phyloP scores from a whole-genome alignment of 1,140 invertebrate genomes.

The Dendrolimus kikuchii region DNA sequence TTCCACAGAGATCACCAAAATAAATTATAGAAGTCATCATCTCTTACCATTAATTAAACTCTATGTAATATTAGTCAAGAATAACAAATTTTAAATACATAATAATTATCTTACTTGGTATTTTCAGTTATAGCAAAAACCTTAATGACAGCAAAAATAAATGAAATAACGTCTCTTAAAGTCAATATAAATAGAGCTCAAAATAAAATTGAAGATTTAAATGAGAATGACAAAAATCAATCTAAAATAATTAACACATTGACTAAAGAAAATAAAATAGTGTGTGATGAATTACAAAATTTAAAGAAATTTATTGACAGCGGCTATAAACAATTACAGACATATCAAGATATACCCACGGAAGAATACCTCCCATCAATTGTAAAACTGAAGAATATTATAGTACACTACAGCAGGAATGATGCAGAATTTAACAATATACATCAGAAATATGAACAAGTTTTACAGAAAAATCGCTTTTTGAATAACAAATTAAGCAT shows the following conservation, averaged over 20 bases:
- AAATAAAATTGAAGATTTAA: constrained; percentile 16
- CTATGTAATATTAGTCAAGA: no score
- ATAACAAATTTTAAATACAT: neutral
- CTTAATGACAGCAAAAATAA: constrained; percentile 19
- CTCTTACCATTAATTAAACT: no score
- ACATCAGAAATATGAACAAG: constrained; percentile 13
- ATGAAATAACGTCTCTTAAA: constrained; percentile 14
- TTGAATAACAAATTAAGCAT: constrained; percentile 27
- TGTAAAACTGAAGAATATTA: constrained; percentile 24
- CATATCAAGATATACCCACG: constrained; percentile 11
- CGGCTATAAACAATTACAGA: constrained; percentile 23
- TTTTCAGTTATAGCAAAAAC: constrained; percentile 26
- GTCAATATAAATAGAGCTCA: constrained; percentile 12
- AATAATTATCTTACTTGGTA: constrained; percentile 1
- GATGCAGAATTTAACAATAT: constrained; percentile 23
- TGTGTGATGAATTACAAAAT: constrained; percentile 17
- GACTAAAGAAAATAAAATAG: constrained; percentile 15
- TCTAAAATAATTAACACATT: constrained; percentile 13
- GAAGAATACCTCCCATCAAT: constrained; percentile 9
- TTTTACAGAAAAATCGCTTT: constrained; percentile 30
- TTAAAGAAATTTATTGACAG: constrained; percentile 18
- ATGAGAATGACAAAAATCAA: constrained; percentile 11
- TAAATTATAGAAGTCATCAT: no score
- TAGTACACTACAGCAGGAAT: constrained; percentile 25
- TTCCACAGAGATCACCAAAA: no score